These are phyloP conservation scores for Isotomurus palustris DNA, from an alignment of 2,888 invertebrate genomes.

Conservation along the genomic window DNA sequence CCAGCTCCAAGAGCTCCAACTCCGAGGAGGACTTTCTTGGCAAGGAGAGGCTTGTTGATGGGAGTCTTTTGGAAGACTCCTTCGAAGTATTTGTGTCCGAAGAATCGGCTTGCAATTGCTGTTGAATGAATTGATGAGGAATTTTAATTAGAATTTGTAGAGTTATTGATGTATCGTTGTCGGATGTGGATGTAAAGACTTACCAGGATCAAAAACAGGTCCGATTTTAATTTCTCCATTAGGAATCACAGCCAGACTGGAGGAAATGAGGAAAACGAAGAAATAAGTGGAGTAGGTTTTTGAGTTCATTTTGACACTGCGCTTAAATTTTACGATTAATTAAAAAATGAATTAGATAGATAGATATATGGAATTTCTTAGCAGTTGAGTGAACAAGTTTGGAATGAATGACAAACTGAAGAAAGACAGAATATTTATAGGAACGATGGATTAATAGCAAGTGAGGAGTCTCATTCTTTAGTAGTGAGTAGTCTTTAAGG, in stretches of 20 bases:
- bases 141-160: not conserved
- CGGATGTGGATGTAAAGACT: too few species aligned
- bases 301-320: slow-evolving; percentile 17
- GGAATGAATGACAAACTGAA: too few species aligned
- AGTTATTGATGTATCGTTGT: not conserved
- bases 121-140: not conserved
- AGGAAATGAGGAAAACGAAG: slow-evolving; percentile 17
- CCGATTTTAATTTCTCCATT: slow-evolving; percentile 32
- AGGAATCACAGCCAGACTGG: slow-evolving; percentile 27
- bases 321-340: too few species aligned
- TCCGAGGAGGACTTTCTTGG: slow-evolving; percentile 24
- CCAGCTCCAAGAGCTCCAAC: slow-evolving; percentile 31
- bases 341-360: too few species aligned
- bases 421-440: slow-evolving; percentile 7
- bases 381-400: too few species aligned
- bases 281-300: slow-evolving; percentile 11
- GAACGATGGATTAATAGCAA: too few species aligned
- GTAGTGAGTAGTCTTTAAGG: too few species aligned
- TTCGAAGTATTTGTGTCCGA: slow-evolving; percentile 27
- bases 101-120: slow-evolving; percentile 18
- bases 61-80: slow-evolving; percentile 20
- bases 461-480: too few species aligned
- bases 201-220: slow-evolving; percentile 25
- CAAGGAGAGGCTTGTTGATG: slow-evolving; percentile 23
- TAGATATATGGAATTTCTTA: too few species aligned